phyloP scores from a whole-genome alignment of 2,113 vertebrate genomes.

The Austrofundulus limnaeus region DNA sequence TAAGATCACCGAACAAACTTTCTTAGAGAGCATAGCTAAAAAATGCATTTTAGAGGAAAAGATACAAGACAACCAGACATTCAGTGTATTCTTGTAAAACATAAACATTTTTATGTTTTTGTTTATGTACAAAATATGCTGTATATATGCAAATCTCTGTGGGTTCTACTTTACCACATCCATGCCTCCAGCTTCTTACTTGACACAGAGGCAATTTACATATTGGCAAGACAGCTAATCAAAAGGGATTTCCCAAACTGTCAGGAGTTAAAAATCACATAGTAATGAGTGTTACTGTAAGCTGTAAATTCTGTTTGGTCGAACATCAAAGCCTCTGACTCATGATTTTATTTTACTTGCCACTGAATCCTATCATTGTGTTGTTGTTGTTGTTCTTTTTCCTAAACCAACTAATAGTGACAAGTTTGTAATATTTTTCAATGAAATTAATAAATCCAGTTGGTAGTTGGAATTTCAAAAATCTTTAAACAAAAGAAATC shows the following conservation, averaged over 20 bases:
- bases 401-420: neutral
- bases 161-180: neutral
- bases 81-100: too few species aligned
- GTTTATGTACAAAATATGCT: too few species aligned
- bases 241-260: neutral
- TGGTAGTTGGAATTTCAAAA: neutral
- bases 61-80: too few species aligned
- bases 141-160: too few species aligned
- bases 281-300: neutral
- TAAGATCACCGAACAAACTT: too few species aligned
- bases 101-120: too few species aligned
- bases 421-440: neutral
- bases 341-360: neutral
- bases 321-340: neutral
- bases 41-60: too few species aligned
- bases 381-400: too few species aligned
- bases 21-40: too few species aligned
- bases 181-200: neutral
- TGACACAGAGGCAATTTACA: neutral
- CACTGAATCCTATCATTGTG: conserved; percentile 5
- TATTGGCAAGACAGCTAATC: neutral
- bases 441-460: neutral
- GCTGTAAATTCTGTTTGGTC: conserved; percentile 2
- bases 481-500: neutral
- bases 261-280: neutral